phyloP scores from a whole-genome alignment of 2,113 vertebrate species.

The Oenanthe melanoleuca region DNA sequence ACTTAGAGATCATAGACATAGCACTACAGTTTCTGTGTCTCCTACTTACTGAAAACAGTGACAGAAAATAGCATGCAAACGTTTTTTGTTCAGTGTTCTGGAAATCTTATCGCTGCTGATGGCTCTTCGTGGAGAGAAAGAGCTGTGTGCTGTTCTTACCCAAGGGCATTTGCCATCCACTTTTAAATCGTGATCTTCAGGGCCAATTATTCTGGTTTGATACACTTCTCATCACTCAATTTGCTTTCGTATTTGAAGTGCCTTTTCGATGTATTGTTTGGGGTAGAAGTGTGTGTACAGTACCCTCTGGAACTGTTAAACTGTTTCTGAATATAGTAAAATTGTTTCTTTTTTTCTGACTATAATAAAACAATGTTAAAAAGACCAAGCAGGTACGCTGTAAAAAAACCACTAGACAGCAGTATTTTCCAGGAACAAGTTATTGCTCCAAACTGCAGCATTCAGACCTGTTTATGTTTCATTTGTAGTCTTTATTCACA shows the following conservation, averaged over 20 bases:
- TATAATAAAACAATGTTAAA: background rate
- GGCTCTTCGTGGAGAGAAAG: background rate
- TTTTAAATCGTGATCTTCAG: conserved; percentile 10
- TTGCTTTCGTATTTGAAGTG: conserved; percentile 5
- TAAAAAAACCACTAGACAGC: background rate
- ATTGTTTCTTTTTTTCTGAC: background rate
- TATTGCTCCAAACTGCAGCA: background rate
- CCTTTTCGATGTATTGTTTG: background rate
- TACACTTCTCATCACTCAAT: conserved; percentile 17
- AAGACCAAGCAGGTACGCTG: background rate
- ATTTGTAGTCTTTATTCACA: fast-evolving
- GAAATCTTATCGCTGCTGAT: background rate
- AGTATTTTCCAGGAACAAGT: background rate
- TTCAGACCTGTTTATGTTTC: background rate
- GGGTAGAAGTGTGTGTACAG: background rate
- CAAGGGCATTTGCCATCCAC: background rate
- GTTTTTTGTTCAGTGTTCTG: background rate
- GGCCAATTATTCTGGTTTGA: conserved; percentile 23
- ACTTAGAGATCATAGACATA: background rate
- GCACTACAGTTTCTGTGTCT: background rate
- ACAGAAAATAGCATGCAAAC: background rate
- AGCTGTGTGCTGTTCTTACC: background rate
- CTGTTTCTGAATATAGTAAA: background rate
- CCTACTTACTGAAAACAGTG: background rate
- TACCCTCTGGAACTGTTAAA: background rate